phyloP scores from a whole-genome alignment of 2,113 vertebrate species.

The cattle (Bos taurus) region ARS-UCD2.0 NC_037332.1:11107001-11107500 shows the following conservation, averaged over 20 bases:
- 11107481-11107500: background rate
- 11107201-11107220: background rate
- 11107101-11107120: background rate
- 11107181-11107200: background rate
- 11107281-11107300: background rate
- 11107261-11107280: background rate
- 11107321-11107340: background rate
- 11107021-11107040: background rate
- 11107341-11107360: background rate
- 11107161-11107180: background rate
- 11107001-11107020: background rate
- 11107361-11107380: background rate
- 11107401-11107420: background rate
- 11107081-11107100: background rate
- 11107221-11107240: background rate
- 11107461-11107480: background rate
- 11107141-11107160: background rate
- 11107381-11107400: background rate
- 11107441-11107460: background rate
- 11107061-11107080: background rate
- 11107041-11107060: background rate
- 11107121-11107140: background rate
- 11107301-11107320: background rate
- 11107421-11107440: background rate
- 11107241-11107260: background rate